These are phyloP conservation scores for Forbesichthys papilliferus DNA, from an alignment of 2,113 vertebrate species.

Conservation along the genomic window DNA sequence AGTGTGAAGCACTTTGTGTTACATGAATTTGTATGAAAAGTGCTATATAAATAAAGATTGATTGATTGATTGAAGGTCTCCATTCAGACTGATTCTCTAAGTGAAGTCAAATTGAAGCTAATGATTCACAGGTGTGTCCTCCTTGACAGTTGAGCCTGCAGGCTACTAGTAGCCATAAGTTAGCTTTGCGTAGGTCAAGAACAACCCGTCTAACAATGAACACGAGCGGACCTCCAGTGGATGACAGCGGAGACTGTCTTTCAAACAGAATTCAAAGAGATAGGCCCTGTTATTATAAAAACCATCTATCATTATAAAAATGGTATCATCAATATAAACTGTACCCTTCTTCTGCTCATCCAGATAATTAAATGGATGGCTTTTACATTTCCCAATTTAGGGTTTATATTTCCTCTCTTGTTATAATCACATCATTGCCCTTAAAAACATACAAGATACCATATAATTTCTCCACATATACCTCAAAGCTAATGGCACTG, in stretches of 20 bases:
- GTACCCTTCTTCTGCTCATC: background rate
- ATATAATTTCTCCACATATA: background rate
- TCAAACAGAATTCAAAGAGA: background rate
- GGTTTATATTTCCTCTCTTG: background rate
- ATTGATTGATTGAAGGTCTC: no score
- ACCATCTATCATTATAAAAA: background rate
- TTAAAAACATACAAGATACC: slow-evolving; percentile 1
- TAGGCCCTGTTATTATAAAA: background rate
- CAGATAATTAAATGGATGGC: background rate
- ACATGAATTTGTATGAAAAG: no score
- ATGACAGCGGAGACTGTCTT: slow-evolving; percentile 21
- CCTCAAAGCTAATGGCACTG: background rate
- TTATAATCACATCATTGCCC: slow-evolving; percentile 7
- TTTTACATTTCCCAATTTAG: background rate
- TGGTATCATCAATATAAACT: background rate
- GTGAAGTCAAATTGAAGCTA: no score
- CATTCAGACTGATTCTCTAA: no score
- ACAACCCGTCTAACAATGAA: background rate
- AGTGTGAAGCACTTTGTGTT: no score
- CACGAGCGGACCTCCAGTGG: slow-evolving; percentile 12
- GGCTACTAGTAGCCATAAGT: background rate
- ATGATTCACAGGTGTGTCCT: background rate
- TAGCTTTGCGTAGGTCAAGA: slow-evolving; percentile 32
- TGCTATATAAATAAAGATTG: no score
- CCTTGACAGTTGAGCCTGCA: background rate